phyloP scores from a whole-genome alignment of 1,140 invertebrate species.

The Sarcophaga bullata region DNA sequence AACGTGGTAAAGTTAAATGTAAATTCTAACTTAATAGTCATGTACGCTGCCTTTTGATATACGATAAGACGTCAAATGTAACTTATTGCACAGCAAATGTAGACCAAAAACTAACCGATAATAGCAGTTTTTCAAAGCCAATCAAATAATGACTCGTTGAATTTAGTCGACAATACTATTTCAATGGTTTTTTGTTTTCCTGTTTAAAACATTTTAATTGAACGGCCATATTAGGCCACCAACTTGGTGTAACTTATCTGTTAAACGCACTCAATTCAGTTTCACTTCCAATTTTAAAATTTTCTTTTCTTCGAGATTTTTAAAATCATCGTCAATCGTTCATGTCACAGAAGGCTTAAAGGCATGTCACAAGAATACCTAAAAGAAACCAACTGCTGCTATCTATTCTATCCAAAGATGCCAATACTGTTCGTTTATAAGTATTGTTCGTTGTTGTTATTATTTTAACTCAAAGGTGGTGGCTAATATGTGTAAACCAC shows the following conservation, averaged over 20 bases:
- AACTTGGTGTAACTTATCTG: conserved; percentile 38
- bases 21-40: too few species aligned
- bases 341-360: background rate
- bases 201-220: background rate
- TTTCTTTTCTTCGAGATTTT: background rate
- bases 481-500: conserved; percentile 64
- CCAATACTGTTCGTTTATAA: background rate
- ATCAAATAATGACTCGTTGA: conserved; percentile 2
- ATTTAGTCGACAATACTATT: background rate
- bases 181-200: too few species aligned
- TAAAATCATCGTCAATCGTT: conserved; percentile 2
- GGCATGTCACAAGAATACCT: background rate
- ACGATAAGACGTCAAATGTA: background rate
- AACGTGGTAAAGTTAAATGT: too few species aligned
- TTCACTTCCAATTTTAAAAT: background rate
- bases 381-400: background rate
- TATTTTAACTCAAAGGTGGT: conserved; percentile 45
- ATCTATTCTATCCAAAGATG: background rate
- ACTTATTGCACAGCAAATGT: background rate
- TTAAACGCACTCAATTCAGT: background rate
- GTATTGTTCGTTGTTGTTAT: background rate
- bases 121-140: too few species aligned
- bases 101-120: too few species aligned
- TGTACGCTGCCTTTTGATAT: background rate
- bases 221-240: conserved; percentile 31